Conservation (phyloP, 2,888 invertebrate genomes). For the Pardosa pseudoannulata region DNA sequence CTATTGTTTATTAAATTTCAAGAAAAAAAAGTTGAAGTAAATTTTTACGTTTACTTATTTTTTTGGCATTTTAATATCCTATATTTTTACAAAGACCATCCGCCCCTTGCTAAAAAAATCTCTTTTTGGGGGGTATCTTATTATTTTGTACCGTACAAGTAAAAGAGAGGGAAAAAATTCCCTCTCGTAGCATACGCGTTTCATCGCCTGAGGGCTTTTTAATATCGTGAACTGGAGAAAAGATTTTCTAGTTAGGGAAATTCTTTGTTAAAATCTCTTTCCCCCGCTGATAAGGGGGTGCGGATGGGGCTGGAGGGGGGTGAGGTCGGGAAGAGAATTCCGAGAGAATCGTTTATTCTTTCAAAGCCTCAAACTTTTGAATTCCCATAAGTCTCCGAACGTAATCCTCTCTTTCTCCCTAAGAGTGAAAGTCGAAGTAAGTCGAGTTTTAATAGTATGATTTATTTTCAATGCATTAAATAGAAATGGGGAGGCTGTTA, state of each 20-base stretch:
- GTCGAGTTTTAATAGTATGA: not conserved
- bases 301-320: too few species aligned
- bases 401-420: not conserved
- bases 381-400: not conserved
- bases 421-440: not conserved
- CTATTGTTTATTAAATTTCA: too few species aligned
- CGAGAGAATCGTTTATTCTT: not conserved
- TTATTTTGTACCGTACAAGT: too few species aligned
- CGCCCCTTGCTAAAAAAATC: too few species aligned
- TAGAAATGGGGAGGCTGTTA: not conserved
- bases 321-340: too few species aligned
- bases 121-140: too few species aligned
- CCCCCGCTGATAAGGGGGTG: not conserved
- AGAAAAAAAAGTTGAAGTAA: too few species aligned
- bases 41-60: too few species aligned
- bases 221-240: not conserved
- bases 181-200: too few species aligned
- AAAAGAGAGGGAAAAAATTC: too few species aligned
- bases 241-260: not conserved
- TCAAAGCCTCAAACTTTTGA: not conserved
- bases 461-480: conserved; percentile 4
- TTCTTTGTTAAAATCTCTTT: not conserved
- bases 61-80: too few species aligned
- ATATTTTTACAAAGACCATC: too few species aligned
- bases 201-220: not conserved